Conservation (phyloP, 2,888 invertebrate species). For the Schizotus pectinicornis region DNA sequence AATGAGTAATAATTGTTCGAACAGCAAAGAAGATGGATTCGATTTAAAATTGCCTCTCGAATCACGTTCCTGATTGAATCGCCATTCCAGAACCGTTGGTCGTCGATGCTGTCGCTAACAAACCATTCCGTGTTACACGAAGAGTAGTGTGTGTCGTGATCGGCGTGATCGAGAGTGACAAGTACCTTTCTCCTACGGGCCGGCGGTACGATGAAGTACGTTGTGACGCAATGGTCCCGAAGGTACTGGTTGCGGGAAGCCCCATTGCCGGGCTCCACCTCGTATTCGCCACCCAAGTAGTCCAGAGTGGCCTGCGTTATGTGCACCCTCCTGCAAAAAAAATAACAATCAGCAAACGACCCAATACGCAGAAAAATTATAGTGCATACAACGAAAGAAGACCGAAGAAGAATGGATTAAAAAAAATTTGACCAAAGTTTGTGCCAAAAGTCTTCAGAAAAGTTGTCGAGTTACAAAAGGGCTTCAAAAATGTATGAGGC, state of each 20-base stretch:
- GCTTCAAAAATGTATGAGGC: no score
- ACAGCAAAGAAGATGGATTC: no score
- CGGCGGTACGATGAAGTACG: constrained; percentile 89
- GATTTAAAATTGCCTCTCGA: no score
- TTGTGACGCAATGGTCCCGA: constrained; percentile 82
- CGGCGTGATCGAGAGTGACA: constrained; percentile 7
- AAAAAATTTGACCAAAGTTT: no score
- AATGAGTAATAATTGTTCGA: no score
- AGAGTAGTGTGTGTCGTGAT: constrained; percentile 4
- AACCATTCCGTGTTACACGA: not conserved
- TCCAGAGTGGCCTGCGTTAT: constrained; percentile 85
- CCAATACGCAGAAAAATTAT: not conserved
- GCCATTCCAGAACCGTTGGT: constrained; percentile 16
- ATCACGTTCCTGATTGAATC: constrained; percentile 1
- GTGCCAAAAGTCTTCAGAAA: no score
- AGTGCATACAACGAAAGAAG: no score
- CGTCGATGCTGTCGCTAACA: no score
- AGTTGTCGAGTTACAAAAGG: no score
- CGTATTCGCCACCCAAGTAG: constrained; percentile 85
- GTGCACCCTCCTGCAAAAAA: constrained; percentile 73
- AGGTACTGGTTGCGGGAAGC: constrained; percentile 82
- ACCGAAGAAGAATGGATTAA: no score
- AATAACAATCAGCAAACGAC: not conserved
- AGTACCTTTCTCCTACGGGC: constrained; percentile 82
- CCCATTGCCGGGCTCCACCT: constrained; percentile 88